These are phyloP conservation scores for Lasioglossum villosulum DNA, from an alignment of 2,888 invertebrate genomes.

Conservation along the genomic window DNA sequence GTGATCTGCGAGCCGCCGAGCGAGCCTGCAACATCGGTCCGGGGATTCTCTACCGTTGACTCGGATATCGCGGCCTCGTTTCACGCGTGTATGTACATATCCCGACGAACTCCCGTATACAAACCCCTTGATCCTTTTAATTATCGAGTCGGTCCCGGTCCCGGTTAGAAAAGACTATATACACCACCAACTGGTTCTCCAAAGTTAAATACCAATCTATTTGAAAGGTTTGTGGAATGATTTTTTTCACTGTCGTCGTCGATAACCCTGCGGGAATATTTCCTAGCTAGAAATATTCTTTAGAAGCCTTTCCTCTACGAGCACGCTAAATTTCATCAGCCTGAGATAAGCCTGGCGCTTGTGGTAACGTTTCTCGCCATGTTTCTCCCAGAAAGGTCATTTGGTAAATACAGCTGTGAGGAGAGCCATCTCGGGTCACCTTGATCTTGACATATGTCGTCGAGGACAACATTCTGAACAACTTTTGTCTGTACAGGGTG, in stretches of 20 bases:
- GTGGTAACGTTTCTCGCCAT: too few relatives aligned
- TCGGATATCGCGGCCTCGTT: conserved; percentile 30
- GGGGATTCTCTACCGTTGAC: conserved; percentile 4
- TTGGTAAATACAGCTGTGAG: too few relatives aligned
- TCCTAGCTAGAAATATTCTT: neutral
- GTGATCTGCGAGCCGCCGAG: conserved; percentile 21
- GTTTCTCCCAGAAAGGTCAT: too few relatives aligned
- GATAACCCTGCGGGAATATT: neutral
- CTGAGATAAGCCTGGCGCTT: neutral
- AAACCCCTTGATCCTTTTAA: conserved; percentile 55
- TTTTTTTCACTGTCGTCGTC: neutral
- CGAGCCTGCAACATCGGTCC: neutral
- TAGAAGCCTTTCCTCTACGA: neutral
- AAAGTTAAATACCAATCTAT: conserved; percentile 19
- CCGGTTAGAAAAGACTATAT: neutral
- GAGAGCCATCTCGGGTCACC: too few relatives aligned
- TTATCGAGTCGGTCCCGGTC: conserved; percentile 41
- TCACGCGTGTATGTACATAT: conserved; percentile 2
- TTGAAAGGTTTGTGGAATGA: neutral
- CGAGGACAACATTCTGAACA: too few relatives aligned
- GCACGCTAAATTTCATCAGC: neutral
- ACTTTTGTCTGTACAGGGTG: too few relatives aligned
- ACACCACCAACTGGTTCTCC: conserved; percentile 1
- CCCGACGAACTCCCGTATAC: neutral
- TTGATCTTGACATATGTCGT: too few relatives aligned